Percentiles rank a stretch among this genome's conserved stretches.
Evolutionary conservation across 2,113 vertebrate genomes (phyloP).

Genomic region (Donacobius atricapilla): DNA sequence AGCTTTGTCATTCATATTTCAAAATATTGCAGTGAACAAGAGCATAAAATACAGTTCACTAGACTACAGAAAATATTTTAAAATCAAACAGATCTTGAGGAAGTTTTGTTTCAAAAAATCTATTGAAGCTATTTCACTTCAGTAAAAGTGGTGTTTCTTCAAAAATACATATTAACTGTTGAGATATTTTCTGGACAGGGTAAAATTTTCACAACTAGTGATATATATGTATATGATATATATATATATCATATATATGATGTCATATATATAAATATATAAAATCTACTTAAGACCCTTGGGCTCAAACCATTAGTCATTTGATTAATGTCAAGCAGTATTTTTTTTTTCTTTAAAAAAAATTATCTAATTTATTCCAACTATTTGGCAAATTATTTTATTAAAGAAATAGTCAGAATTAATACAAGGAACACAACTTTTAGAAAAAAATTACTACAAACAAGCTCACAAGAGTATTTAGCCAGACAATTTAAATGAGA

Average conservation of each 20-base stretch:
- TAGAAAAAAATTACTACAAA: neutral
- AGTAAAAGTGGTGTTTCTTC: neutral
- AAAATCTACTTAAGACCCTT: neutral
- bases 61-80: neutral
- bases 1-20: neutral
- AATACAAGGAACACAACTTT: neutral
- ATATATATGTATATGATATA: too few species aligned
- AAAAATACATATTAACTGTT: neutral
- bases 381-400: neutral
- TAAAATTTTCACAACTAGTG: neutral
- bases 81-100: neutral
- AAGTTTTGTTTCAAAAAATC: neutral
- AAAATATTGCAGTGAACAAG: neutral
- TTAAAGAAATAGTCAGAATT: neutral
- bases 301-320: neutral
- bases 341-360: neutral
- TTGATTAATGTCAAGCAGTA: neutral
- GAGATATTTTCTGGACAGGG: neutral
- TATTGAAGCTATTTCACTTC: neutral
- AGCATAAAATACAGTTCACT: neutral
- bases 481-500: neutral
- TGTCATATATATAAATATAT: neutral
- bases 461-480: neutral
- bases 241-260: too few species aligned
- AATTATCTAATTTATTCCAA: neutral